Conservation (phyloP, 2,888 invertebrate species). For the Tolmerus cingulatus region DNA sequence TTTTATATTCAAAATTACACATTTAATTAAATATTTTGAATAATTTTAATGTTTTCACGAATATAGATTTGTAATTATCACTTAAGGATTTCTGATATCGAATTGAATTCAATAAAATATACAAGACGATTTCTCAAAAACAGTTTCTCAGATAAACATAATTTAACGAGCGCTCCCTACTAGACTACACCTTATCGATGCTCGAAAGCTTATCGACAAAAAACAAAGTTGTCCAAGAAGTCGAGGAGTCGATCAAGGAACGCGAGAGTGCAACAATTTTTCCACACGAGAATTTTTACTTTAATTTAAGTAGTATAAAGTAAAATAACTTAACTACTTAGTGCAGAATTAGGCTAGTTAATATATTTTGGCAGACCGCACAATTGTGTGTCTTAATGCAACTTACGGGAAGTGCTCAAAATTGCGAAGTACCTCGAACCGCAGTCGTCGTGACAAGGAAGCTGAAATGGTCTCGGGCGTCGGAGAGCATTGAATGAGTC, state of each 20-base stretch:
- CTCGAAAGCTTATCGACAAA: slow-evolving; percentile 12
- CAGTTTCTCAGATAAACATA: not conserved
- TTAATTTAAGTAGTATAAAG: slow-evolving; percentile 18
- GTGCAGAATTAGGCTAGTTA: not conserved
- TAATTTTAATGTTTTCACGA: no score
- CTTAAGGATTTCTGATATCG: no score
- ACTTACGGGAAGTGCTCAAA: not conserved
- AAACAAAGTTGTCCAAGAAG: not conserved
- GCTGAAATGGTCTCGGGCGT: slow-evolving; percentile 35
- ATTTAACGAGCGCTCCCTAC: not conserved
- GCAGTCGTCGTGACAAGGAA: slow-evolving; percentile 20
- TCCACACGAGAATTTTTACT: slow-evolving; percentile 20
- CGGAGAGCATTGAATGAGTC: slow-evolving; percentile 38
- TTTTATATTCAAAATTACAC: not conserved
- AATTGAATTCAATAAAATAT: not conserved
- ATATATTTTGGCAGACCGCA: not conserved
- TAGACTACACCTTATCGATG: slow-evolving; percentile 13
- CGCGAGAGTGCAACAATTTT: slow-evolving; percentile 32
- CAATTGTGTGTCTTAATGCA: slow-evolving; percentile 1
- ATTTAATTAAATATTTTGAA: no score
- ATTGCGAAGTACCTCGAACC: not conserved
- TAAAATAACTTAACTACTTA: not conserved
- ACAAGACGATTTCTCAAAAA: not conserved
- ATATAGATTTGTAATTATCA: not conserved
- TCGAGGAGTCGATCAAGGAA: slow-evolving; percentile 7